Evolutionary conservation across 64 coral and sea anemone genomes (phyloP), one percentile per base, ranked within the genome.

Genomic region (Pocillopora damicornis): DNA sequence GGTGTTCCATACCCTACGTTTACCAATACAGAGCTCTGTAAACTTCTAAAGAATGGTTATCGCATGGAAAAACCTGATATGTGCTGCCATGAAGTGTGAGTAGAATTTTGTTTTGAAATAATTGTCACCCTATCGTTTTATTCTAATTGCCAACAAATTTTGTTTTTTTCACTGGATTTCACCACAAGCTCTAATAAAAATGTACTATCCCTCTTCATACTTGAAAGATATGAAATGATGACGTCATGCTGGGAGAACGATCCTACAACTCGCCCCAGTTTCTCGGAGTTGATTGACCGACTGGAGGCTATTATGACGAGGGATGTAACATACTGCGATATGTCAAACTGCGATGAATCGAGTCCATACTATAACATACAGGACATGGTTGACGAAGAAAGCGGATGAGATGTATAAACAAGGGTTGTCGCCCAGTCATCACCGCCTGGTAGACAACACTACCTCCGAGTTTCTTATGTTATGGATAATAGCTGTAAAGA

Each of bases 201-300:
- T 30, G 25, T 71, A 4, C 9, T 11, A n/a, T n/a, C 36, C 36
- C 3, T 37, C 3, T 75, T 91, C 59, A 17, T 45, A n/a, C 11
- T 16, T n/a, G 67, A 63, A 73, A 95, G 93, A 57, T 91, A 95
- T 56, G 86, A 91, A 61, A 82, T 95, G 35, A 95, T 95, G 89
- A 67, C 22, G 2, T 36, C 74, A 8, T 95, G 93, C 56, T 95
- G 67, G 67, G 25, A 23, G 18, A 6, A 71, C 22, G 67, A 71
- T 71, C 67, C 67, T 0, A 23, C 18, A 9, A 23, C 20, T 71
- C 67, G 67, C 11, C 67, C 67, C 18, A 71, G 67, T 71, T 71
- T 71, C 20, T 71, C 7, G 20, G 67, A 23, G 67, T 71, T 71
- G n/a, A 71, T 71, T 71, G n/a, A 71, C 67, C 1, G 20, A 30